These are phyloP conservation scores for Drosophila gunungcola DNA, from an alignment of 1,140 invertebrate species.

Conservation along the genomic window DNA sequence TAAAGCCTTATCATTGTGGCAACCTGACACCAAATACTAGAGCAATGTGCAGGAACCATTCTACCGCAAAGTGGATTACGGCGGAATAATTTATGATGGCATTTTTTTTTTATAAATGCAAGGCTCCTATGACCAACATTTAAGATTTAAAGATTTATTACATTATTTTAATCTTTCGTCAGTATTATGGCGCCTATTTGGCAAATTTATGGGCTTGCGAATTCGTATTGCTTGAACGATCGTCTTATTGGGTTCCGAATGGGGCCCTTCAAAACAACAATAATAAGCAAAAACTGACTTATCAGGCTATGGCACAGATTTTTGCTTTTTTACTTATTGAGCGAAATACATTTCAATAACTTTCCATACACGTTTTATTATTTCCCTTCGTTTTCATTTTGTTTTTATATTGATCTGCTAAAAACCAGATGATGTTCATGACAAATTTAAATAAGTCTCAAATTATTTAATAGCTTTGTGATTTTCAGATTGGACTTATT, in stretches of 20 bases:
- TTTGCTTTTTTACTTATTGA: slow-evolving; percentile 17
- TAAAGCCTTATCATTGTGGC: slow-evolving; percentile 24
- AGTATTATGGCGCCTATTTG: slow-evolving; percentile 57
- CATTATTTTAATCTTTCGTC: slow-evolving; percentile 72
- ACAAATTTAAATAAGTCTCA: slow-evolving; percentile 35
- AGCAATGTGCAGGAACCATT: slow-evolving; percentile 27
- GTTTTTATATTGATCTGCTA: slow-evolving; percentile 15
- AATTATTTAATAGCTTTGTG: slow-evolving; percentile 41
- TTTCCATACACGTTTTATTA: slow-evolving; percentile 3
- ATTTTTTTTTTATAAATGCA: slow-evolving; percentile 44
- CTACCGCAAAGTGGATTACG: slow-evolving; percentile 40
- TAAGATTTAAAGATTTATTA: slow-evolving; percentile 66
- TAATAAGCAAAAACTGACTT: slow-evolving; percentile 50
- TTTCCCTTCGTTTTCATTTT: slow-evolving; percentile 9
- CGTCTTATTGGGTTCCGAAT: not conserved
- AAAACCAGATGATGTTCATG: slow-evolving; percentile 41
- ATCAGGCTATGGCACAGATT: slow-evolving; percentile 41
- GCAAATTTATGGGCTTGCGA: slow-evolving; percentile 53
- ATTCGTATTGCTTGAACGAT: slow-evolving; percentile 1
- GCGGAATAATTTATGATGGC: slow-evolving; percentile 60
- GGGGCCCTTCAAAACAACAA: slow-evolving; percentile 16
- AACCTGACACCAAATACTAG: slow-evolving; percentile 35
- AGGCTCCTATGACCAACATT: slow-evolving; percentile 15
- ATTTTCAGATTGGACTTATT: slow-evolving; percentile 3
- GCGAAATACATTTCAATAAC: slow-evolving; percentile 24